Evolutionary conservation across 2,888 invertebrate species (phyloP).

Genomic region (Candidula unifasciata): DNA sequence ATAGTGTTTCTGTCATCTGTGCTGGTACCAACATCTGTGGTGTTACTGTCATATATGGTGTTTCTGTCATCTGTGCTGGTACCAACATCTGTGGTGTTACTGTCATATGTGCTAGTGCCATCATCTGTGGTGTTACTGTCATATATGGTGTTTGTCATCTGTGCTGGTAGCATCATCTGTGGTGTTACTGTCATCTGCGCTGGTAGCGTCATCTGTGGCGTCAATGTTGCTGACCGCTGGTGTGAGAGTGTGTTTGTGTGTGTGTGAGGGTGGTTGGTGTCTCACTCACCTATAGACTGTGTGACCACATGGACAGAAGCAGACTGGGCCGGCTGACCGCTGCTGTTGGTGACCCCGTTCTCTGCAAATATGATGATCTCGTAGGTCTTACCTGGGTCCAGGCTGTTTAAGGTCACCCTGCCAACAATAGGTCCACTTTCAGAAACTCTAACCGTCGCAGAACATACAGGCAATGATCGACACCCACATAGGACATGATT

Average conservation of each 20-base stretch:
- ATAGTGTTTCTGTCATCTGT: too few species aligned
- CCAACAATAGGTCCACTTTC: conserved; percentile 2
- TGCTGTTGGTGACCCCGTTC: conserved; percentile 90
- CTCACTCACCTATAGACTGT: conserved; percentile 80
- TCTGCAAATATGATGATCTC: conserved; percentile 92
- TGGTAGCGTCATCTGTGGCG: not conserved
- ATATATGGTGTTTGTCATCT: too few species aligned
- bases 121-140: too few species aligned
- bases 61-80: too few species aligned
- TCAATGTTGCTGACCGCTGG: too few species aligned
- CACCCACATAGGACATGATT: not conserved
- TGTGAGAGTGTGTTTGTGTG: too few species aligned
- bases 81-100: too few species aligned
- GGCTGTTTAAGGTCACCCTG: conserved; percentile 88
- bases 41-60: too few species aligned
- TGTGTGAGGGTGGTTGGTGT: too few species aligned
- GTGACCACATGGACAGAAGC: conserved; percentile 89
- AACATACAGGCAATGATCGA: not conserved
- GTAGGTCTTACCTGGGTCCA: conserved; percentile 94
- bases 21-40: too few species aligned
- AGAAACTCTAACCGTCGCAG: not conserved
- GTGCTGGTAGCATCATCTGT: not conserved
- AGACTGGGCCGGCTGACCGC: conserved; percentile 75
- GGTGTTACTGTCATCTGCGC: not conserved
- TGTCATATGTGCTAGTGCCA: too few species aligned